Evolutionary conservation across 2,113 vertebrate genomes (phyloP).

Genomic region (Tringa solitaria): DNA sequence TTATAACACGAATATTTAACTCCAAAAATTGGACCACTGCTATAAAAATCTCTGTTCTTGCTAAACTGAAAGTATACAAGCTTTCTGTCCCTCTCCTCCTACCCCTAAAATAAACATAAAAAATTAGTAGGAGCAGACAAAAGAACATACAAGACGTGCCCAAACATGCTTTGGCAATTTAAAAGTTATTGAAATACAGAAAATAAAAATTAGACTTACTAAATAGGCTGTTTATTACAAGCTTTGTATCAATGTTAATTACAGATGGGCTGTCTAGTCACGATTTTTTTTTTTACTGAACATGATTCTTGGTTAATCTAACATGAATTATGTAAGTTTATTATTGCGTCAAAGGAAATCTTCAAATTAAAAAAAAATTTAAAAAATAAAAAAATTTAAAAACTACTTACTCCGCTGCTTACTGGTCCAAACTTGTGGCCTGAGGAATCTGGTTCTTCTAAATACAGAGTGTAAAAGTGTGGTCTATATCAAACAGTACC

Average conservation of each 20-base stretch:
- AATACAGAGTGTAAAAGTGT: slow-evolving; percentile 96
- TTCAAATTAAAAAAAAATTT: background rate
- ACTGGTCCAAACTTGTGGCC: slow-evolving; percentile 87
- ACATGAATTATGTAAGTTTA: background rate
- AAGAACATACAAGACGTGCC: background rate
- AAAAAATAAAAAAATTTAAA: background rate
- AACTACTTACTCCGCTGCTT: slow-evolving; percentile 84
- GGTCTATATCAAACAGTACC: slow-evolving; percentile 91
- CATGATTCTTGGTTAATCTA: background rate
- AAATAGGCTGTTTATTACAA: background rate
- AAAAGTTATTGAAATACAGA: background rate
- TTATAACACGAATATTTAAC: background rate
- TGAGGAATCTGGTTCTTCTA: slow-evolving; percentile 91
- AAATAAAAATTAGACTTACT: background rate
- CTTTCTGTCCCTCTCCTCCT: background rate
- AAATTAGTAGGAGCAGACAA: background rate
- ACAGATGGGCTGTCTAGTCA: background rate
- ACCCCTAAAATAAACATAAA: background rate
- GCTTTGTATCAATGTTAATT: background rate
- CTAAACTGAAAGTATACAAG: background rate
- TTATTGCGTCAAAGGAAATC: background rate
- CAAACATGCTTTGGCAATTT: background rate
- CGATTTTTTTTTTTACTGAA: background rate
- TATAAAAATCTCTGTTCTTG: background rate
- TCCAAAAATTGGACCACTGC: background rate